Conservation (phyloP, 2,113 vertebrate species). For the Archilochus colubris region DNA sequence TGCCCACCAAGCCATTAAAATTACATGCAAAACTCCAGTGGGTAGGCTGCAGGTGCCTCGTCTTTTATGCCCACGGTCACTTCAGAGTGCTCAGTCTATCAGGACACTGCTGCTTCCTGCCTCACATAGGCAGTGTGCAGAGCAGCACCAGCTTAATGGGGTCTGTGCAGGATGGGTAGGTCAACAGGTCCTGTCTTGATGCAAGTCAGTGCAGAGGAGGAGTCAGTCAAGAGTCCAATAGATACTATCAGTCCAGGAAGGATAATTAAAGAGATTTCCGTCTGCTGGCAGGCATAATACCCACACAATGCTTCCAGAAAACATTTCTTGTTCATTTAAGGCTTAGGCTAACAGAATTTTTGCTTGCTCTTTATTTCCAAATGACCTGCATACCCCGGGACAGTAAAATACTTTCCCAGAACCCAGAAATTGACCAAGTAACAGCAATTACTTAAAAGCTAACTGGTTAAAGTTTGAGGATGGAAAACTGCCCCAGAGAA, state of each 20-base stretch:
- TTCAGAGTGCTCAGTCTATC: background rate
- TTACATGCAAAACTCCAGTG: background rate
- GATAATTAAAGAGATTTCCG: background rate
- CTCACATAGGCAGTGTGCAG: accelerated
- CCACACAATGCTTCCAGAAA: background rate
- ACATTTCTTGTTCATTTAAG: background rate
- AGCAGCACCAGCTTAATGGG: background rate
- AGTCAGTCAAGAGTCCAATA: background rate
- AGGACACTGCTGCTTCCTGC: accelerated
- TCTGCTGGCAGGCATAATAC: background rate
- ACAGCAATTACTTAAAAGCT: background rate
- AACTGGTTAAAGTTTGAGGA: background rate
- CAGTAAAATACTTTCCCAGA: background rate
- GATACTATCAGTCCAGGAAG: background rate
- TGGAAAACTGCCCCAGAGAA: background rate
- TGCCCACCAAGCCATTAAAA: background rate
- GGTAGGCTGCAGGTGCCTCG: accelerated
- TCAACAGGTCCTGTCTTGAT: background rate
- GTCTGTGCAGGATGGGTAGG: background rate
- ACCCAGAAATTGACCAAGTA: background rate
- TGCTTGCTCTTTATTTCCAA: background rate
- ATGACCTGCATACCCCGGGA: background rate
- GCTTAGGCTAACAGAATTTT: background rate
- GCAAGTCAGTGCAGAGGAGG: background rate
- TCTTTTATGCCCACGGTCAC: background rate